Base-by-base conservation (phyloP, 2,888 invertebrate genomes). In the Dorcus hopei region DNA sequence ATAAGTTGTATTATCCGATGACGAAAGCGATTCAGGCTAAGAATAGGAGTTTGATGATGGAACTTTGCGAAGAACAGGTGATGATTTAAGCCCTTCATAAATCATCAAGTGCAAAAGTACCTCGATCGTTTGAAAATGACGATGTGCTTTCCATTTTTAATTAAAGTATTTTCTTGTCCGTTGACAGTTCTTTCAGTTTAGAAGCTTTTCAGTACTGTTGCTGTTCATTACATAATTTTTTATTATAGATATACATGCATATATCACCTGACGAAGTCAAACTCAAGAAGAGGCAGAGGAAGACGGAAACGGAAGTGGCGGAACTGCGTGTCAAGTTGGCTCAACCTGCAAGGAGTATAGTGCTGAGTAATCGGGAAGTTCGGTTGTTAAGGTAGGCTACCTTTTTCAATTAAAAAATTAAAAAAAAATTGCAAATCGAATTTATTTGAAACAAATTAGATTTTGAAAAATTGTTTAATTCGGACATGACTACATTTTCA, bases 321-420 rank as follows among this genome's bases (percentile, higher is more conserved):
- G 95, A 95, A 76, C 80, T 95, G 53, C 87, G 92, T 71, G 83
- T 83, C 49, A 93, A 94, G 80, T 80, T 95, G 70, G 85, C 89
- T 52, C 90, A 90, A 74, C 87, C 90, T 3, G 88, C 88, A 48
- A 92, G 91, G 73, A 93, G 91, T 75, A 89, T 95, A 74, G 95
- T 95, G 50, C 81, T 95, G 61, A 94, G 93, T 74, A 95, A 95
- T 77, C 84, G 95, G 67, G 95, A 95, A 80, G 95, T 95, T 69
- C 85, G 95, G 70, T 81, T 95, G 59, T 80, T 95, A 63, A 82
- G 87, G 87, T 87, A 73, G 69, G 65, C 47, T 23, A 40, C 40
- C 40, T 9, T 55, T 57, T 45, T 9, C 50, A 3, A 9, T 23
- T 14, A 14, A 14, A 1, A 19, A 19, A 2, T 14, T 14, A 1